Base-by-base conservation (phyloP, 2,113 vertebrate genomes). In the Shinisaurus crocodilurus region DNA sequence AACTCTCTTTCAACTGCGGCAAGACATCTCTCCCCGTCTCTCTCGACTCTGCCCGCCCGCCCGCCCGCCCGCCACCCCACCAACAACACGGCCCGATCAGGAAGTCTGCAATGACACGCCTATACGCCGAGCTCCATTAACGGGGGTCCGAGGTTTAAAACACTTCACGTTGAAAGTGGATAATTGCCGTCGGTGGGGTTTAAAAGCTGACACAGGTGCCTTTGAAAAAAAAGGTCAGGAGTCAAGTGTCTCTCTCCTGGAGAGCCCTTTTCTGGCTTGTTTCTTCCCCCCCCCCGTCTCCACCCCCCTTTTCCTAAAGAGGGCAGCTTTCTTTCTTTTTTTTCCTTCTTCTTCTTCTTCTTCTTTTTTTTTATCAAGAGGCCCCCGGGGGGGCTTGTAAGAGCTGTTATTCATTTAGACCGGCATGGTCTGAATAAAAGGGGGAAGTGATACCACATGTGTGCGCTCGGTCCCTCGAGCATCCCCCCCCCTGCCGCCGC, bases 211-310 rank as follows among this genome's bases (percentile, higher is more conserved):
- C 97, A 97, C 98, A 99, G 98, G 98, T 98, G 98, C 98, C 97
- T 97, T 97, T 98, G 97, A 98, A 98, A 98, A 98, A 98, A 98
- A 98, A 98, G 98, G 98, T 99, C 98, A 99, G 97, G 98, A 98
- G 98, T 99, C 98, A 98, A 99, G 98, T 98, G 98, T 97, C 97
- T 98, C 97, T 96, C 97, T 96, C 97, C 96, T 5, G 90, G 96
- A 96, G 97, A 98, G 97, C 97, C 97, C 96, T 96, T 96, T 96
- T 84, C 96, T 95, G 94, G 96, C 95, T 96, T 97, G 70, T 40
- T 45, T 13, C 16, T 60, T n/a, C 12, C 37, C 20, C 13, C 3
- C 34, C 6, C 1, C 13, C 25, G 1, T 9, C 23, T 37, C 37
- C 34, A 7, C 1, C 37, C 4, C 6, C 5, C 20, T 43, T 65